Evolutionary conservation across 2,888 invertebrate species (phyloP), one percentile per base, ranked within the genome.

Genomic region (Archaeoteleia sp.): DNA sequence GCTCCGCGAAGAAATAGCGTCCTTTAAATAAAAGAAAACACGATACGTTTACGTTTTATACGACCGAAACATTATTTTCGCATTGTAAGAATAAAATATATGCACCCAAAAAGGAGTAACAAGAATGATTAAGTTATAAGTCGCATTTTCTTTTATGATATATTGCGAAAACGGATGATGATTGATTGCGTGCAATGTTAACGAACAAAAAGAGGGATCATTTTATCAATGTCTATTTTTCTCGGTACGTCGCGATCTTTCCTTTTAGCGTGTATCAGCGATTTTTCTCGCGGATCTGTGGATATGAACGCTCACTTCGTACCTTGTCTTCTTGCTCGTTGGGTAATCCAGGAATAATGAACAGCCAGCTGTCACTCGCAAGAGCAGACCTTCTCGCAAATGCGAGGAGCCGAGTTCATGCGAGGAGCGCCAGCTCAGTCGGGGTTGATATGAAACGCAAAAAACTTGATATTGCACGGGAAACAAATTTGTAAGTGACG

Each of bases 291-390:
- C 30, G 65, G 53, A 51, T 51, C 46, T 53, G 48, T 43, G 42
- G 32, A 53, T 57, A 57, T 53, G 53, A 58, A 58, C 53, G 46
- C 58, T 57, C 58, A 40, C 54, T 54, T 58, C 46, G 53, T 58
- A 42, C 48, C 46, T 53, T 57, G 57, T 57, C 66, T 66, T 66
- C 48, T 66, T 66, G 58, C 58, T 65, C 53, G 75, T 63, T 69
- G 72, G 71, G 78, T 83, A 82, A 83, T 83, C 81, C 81, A 74
- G 76, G 80, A 83, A 82, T 83, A 82, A 83, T 83, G 82, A 83
- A 82, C 83, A 83, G 78, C 78, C 80, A 78, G 80, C 78, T 82
- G 83, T 82, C 83, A 80, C 78, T 79, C 73, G 79, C 80, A 83
- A 79, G 79, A 75, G 74, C 74, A 71, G 67, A 71, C 73, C 72